Base-by-base conservation (phyloP, 2,888 invertebrate species). In the Acanthosoma haemorrhoidale region DNA sequence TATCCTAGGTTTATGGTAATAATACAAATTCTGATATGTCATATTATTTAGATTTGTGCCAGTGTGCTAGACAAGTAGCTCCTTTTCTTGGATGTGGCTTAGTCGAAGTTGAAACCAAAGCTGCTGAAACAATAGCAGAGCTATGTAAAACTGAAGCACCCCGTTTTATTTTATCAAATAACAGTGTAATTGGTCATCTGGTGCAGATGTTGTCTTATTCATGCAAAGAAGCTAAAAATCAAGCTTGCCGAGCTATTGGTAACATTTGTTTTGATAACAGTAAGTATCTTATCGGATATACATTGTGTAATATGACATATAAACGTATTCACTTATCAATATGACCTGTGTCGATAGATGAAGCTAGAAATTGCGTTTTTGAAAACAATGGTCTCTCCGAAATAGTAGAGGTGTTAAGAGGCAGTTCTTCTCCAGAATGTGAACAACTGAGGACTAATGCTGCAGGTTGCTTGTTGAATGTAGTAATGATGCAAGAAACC, bases 221-320 rank as follows among this genome's bases (percentile, higher is more conserved):
- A 9, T 64, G 68, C 5, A 58, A 73, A 5, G 73, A 74, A 63
- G 59, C 70, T 16, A 81, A 84, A 11, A 88, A 88, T 75, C 91
- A 94, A 78, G 85, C 88, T 41, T 90, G 91, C 75, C 84, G 94
- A 76, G 91, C 92, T 3, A 82, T 95, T 21, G 94, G 93, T 38
- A 95, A 95, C 80, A 87, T 95, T 77, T 93, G 92, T 79, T 94
- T 90, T 79, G 89, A 94, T 78, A 92, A 93, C 81, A 90, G 92
- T 82, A 82, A 83, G 76, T 85, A 41, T 16, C 15, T 4, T 36
- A 9, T 36, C 13, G 36, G 36, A 32, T 59, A 3, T 59, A 1
- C 3, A 16, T 16, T 59, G 2, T 59, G 11, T 11, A 1, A 5
- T 18, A 8, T 34, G 11, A 2, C 4, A 13, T 4, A 8, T 11